Conservation (phyloP, 2,888 invertebrate species). For the Leptarthrus brevirostris region DNA sequence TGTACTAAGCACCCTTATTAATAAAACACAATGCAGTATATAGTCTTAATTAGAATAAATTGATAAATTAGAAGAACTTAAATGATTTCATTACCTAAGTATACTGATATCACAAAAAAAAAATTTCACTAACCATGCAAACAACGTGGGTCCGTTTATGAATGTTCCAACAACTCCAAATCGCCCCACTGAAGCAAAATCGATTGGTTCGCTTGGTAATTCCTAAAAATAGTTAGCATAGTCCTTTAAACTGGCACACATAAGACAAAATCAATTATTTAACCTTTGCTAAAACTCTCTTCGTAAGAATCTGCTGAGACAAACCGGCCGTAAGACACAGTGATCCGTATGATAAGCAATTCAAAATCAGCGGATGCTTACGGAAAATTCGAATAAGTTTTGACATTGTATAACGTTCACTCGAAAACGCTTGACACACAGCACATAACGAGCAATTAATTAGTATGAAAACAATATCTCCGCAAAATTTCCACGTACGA, state of each 20-base stretch:
- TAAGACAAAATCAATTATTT: neutral
- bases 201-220: conserved; percentile 64
- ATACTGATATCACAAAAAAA: conserved; percentile 44
- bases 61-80: no score
- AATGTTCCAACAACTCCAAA: conserved; percentile 73
- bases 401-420: no score
- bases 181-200: conserved; percentile 70
- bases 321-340: conserved; percentile 84
- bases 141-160: conserved; percentile 73
- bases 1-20: no score
- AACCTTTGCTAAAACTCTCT: conserved; percentile 73
- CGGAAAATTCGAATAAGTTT: conserved; percentile 67
- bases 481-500: no score
- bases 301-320: conserved; percentile 80
- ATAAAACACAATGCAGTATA: neutral
- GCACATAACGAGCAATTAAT: no score
- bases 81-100: no score
- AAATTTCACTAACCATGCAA: conserved; percentile 69
- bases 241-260: no score
- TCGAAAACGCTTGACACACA: no score
- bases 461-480: no score
- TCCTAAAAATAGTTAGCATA: conserved; percentile 2
- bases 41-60: no score
- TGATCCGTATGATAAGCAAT: conserved; percentile 77
- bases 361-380: conserved; percentile 70